phyloP scores from a whole-genome alignment of 2,797 vertebrate species.

The Rhyacichthys aspro region DNA sequence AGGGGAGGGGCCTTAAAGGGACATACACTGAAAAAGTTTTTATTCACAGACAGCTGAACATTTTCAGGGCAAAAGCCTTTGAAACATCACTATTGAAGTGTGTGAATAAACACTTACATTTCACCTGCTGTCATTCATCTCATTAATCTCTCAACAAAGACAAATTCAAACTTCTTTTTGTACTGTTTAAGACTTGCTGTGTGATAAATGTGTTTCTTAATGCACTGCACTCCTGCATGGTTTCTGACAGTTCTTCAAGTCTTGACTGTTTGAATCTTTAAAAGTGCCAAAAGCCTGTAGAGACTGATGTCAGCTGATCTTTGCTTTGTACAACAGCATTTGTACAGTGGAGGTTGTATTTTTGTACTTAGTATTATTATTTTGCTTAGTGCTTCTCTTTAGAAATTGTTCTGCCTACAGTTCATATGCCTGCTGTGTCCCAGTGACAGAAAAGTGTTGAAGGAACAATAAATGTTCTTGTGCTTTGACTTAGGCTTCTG shows the following conservation, averaged over 20 bases:
- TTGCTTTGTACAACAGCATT: constrained; percentile 63
- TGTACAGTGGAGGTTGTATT: constrained; percentile 74
- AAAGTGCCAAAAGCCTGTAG: constrained; percentile 54
- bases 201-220: constrained; percentile 36
- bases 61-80: too few relatives aligned
- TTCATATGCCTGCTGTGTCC: constrained; percentile 50
- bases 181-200: background rate
- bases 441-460: constrained; percentile 48
- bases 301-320: constrained; percentile 31
- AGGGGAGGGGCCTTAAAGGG: background rate
- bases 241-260: constrained; percentile 38
- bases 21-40: too few relatives aligned
- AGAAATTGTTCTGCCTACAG: constrained; percentile 56
- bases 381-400: constrained; percentile 61
- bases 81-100: too few relatives aligned
- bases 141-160: background rate
- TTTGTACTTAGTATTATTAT: constrained; percentile 73
- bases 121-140: background rate
- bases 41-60: too few relatives aligned
- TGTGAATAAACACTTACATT: background rate
- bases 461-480: constrained; percentile 46
- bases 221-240: constrained; percentile 48
- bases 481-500: constrained; percentile 44
- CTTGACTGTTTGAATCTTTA: constrained; percentile 52
- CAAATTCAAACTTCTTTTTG: background rate